Base-by-base conservation (phyloP, 2,113 vertebrate species). In the Elanoides forficatus region DNA sequence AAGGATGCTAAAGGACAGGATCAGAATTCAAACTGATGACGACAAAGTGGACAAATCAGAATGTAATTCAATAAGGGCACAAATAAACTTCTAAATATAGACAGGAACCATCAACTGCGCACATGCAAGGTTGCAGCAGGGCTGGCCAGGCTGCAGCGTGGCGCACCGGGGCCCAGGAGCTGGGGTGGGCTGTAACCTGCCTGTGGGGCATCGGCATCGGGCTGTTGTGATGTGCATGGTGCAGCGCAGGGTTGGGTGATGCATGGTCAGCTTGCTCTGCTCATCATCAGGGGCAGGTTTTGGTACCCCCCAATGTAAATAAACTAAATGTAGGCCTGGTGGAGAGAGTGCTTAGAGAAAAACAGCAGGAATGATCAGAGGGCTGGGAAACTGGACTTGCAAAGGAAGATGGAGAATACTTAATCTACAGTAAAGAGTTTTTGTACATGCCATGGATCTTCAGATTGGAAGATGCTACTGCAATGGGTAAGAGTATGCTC, bases 91-190 rank as follows among this genome's bases (percentile, higher is more conserved):
- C 65, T 86, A 66, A 72, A 42, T 55, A 34, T 29, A 55, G 70
- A 22, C 10, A 19, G 30, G 58, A 58, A 1, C 0, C 1, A 20
- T 21, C 3, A 9, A 3, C 9, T 2, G 22, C 1, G 1, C 23
- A 4, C 6, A 0, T 3, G 38, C 15, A 4, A 19, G 56, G 36
- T 2, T 42, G 63, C 15, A 6, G 26, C 7, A 22, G 1, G 7
- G 56, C 13, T 18, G 32, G 11, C 20, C 3, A 19, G 63, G 43
- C 1, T n/a, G 55, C 15, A 8, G 26, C 7, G 17, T 1, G 9
- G 56, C 10, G 6, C 53, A 5, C 3, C 0, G 4, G 27, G n/a
- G 14, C 16, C 36, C 36, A 3, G 48, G 52, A 10, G 45, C 29
- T 38, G 67, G 10, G 74, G 15, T 13, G 27, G 47, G 53, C 72